Base-by-base conservation (phyloP, 2,113 vertebrate species). In the Oenanthe oenanthe region DNA sequence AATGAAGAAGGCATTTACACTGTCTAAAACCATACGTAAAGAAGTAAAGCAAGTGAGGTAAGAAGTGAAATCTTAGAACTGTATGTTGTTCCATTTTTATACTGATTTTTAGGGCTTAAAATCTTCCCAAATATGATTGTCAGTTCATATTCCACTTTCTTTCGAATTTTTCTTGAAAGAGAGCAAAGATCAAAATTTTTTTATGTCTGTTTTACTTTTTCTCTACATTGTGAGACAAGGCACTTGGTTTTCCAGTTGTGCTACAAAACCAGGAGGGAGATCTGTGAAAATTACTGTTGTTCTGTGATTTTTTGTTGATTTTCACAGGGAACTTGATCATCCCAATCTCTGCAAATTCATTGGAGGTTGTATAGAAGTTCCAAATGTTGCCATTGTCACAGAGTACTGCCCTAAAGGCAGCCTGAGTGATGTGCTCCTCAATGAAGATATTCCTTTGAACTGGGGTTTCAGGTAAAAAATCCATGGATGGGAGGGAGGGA, bases 391-490 rank as follows among this genome's bases (percentile, higher is more conserved):
- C 95, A 98, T 98, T 66, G 95, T 99, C 79, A 99, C 98, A 8
- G 98, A 99, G 89, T 99, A 98, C 67, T 99, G 98, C 87, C 98
- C 98, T 29, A 98, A 99, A 97, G 98, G 98, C 83, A 98, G 99
- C 73, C 96, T 99, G 36, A 98, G 85, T 36, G 98, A 98, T 66
- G 97, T 98, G 32, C 98, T 99, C 11, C 97, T 99, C 28, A 98
- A 95, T 72, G 98, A 98, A 65, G 98, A 99, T 45, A 97, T 99
- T 81, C 98, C 98, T n/a, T 97, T 99, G 31, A 98, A 98, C 95
- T 98, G 98, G 98, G 98, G 98, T 57, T 99, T 99, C 98, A 98
- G 98, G 98, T 98, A 95, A 81, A 61, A 53, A 45, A 31, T 14
- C 24, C 48, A 14, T 24, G 47, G 21, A 68, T 34, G 7, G 17